Evolutionary conservation across 2,113 vertebrate genomes (phyloP).

Genomic region (Candoia aspera): DNA sequence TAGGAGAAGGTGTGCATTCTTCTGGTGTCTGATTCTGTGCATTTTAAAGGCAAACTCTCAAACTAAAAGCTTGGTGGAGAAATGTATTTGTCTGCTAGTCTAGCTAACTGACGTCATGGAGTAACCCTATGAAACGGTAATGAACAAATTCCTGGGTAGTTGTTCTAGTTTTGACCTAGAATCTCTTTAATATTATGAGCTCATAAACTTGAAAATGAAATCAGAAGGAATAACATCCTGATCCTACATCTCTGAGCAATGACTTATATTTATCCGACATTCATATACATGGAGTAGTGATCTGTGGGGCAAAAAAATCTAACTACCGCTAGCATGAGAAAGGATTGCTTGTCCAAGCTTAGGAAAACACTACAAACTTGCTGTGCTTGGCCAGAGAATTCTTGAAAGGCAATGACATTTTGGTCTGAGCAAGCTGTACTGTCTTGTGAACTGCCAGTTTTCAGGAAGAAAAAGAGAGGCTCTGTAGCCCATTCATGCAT

Average conservation of each 20-base stretch:
- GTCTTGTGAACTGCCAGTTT: slow-evolving; percentile 43
- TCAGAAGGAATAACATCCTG: slow-evolving; percentile 32
- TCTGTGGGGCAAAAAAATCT: slow-evolving; percentile 28
- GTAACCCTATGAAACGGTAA: neutral
- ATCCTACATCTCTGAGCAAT: slow-evolving; percentile 37
- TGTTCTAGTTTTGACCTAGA: neutral
- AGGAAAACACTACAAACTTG: slow-evolving; percentile 59
- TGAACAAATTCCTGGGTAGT: neutral
- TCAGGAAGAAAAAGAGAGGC: neutral
- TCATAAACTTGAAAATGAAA: neutral
- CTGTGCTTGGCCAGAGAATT: slow-evolving; percentile 62
- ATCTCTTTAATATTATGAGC: neutral
- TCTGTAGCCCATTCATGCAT: slow-evolving; percentile 62
- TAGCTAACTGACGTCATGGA: no score
- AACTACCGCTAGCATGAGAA: slow-evolving; percentile 48
- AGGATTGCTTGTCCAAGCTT: slow-evolving; percentile 56
- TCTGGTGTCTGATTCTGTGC: neutral
- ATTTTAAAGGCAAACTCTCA: neutral
- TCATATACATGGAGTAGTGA: slow-evolving; percentile 50
- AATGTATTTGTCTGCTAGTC: neutral
- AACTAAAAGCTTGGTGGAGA: neutral
- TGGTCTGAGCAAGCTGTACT: slow-evolving; percentile 54
- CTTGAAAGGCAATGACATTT: slow-evolving; percentile 43
- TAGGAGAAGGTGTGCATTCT: neutral
- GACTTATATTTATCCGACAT: slow-evolving; percentile 33